Evolutionary conservation across 2,113 vertebrate genomes (phyloP), one percentile per base, ranked within the genome.

Genomic region (Etheostoma cragini): DNA sequence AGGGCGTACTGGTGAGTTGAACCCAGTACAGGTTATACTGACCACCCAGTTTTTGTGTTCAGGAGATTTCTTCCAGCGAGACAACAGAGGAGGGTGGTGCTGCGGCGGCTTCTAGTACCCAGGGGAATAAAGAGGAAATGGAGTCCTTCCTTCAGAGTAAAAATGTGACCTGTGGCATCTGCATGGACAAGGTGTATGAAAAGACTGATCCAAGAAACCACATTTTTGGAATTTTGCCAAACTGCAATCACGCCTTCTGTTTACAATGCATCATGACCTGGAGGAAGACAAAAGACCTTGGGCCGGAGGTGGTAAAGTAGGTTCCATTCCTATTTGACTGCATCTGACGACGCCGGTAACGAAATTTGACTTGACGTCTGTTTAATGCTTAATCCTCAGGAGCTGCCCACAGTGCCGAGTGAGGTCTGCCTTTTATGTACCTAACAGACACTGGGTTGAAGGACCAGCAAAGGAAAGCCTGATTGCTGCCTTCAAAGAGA

Each of bases 121-220:
- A 63, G 46, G 35, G 19, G 38, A 61, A 35, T 2, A 22, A 6
- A 0, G 76, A 47, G 0, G 85, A 84, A 1, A 8, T 82, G 12
- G 86, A 91, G 62, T 86, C 87, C 65, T 91, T 54, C 84, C 19
- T 85, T 78, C 88, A 87, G 72, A 97, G 96, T 35, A 92, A 91
- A 90, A 88, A 95, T 0, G 22, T 97, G 15, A 90, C 94, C 61
- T 98, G 97, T 10, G 97, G 97, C 15, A 97, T 98, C 93, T 98
- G 97, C 91, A 97, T 98, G 97, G 97, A 98, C 79, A 96, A 94
- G n/a, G 96, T 97, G 57, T 97, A 96, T 1, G 97, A 96, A 84
- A 98, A 98, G 84, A 12, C 73, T 0, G 80, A 91, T 26, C 70
- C 61, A 0, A 82, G 93, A 12, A 87, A 96, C 56, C 57, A 91